Conservation (phyloP, 37 sponge, comb jelly and placozoan genomes). For the Geodia barretti region DNA sequence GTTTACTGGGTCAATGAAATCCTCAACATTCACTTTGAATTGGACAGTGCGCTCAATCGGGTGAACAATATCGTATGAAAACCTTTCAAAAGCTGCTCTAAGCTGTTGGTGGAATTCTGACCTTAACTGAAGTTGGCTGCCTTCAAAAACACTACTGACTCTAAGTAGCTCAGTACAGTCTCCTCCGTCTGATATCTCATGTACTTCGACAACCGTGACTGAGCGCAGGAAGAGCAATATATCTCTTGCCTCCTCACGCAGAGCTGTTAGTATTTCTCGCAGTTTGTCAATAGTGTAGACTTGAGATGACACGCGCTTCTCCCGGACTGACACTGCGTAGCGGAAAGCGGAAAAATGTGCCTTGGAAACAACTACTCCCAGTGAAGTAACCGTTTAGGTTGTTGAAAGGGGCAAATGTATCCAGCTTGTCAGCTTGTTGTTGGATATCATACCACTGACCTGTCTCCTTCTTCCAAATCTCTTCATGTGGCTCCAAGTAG, state of each 20-base stretch:
- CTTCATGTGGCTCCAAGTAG: conserved; percentile 46
- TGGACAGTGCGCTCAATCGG: conserved; percentile 1
- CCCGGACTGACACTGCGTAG: conserved; percentile 48
- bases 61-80: not conserved
- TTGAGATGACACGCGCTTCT: conserved; percentile 24
- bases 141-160: not conserved
- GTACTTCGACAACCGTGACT: conserved; percentile 45
- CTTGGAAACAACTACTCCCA: not conserved
- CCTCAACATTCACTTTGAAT: conserved; percentile 15
- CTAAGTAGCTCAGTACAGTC: not conserved
- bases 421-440: not conserved
- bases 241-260: conserved; percentile 40
- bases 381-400: conserved; percentile 12
- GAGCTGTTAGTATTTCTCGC: conserved; percentile 9
- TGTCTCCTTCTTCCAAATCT: conserved; percentile 26
- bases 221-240: conserved; percentile 61
- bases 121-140: not conserved
- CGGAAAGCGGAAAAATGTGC: conserved; percentile 80
- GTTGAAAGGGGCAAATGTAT: conserved; percentile 17
- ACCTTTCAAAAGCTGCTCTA: not conserved
- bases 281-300: conserved; percentile 28
- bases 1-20: not conserved
- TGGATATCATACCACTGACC: conserved; percentile 5
- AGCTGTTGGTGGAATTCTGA: conserved; percentile 1
- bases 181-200: conserved; percentile 8